These are phyloP conservation scores for Dasysyrphus tricinctus DNA, from an alignment of 2,888 invertebrate genomes.

Conservation along the genomic window DNA sequence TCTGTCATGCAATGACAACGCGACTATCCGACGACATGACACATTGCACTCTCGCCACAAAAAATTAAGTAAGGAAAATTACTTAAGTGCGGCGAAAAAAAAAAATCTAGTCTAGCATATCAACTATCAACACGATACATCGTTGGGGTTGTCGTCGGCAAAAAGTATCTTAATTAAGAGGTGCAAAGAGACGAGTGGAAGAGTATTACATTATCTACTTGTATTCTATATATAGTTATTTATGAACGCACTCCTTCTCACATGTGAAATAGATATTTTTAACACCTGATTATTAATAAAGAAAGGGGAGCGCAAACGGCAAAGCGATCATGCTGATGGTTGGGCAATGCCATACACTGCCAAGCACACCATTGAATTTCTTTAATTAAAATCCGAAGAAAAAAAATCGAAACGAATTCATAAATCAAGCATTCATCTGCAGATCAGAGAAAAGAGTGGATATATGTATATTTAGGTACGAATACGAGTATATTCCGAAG, in stretches of 20 bases:
- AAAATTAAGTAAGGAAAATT: conserved; percentile 20
- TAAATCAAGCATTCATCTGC: conserved; percentile 55
- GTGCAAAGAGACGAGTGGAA: conserved; percentile 39
- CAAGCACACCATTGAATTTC: conserved; percentile 16
- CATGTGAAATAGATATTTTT: conserved; percentile 64
- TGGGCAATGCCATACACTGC: conserved; percentile 7
- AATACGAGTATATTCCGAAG: not conserved
- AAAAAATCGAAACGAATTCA: conserved; percentile 55
- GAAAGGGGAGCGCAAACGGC: not conserved
- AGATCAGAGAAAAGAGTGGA: conserved; percentile 6
- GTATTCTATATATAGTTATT: not conserved
- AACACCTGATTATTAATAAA: conserved; percentile 60
- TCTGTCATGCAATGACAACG: conserved; percentile 42
- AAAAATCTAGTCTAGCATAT: conserved; percentile 32
- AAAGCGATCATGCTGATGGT: conserved; percentile 14
- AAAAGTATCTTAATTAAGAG: conserved; percentile 55
- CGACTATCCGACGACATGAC: conserved; percentile 9
- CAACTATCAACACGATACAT: conserved; percentile 37
- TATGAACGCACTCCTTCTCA: not conserved
- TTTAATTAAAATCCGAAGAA: conserved; percentile 61
- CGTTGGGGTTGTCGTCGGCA: conserved; percentile 34
- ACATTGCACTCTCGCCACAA: conserved; percentile 22
- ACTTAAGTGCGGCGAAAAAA: conserved; percentile 32
- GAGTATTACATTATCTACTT: not conserved
- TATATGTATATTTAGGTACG: too few relatives aligned